These are phyloP conservation scores for Danaus plexippus DNA, from an alignment of 1,140 invertebrate genomes.

Conservation along the genomic window DNA sequence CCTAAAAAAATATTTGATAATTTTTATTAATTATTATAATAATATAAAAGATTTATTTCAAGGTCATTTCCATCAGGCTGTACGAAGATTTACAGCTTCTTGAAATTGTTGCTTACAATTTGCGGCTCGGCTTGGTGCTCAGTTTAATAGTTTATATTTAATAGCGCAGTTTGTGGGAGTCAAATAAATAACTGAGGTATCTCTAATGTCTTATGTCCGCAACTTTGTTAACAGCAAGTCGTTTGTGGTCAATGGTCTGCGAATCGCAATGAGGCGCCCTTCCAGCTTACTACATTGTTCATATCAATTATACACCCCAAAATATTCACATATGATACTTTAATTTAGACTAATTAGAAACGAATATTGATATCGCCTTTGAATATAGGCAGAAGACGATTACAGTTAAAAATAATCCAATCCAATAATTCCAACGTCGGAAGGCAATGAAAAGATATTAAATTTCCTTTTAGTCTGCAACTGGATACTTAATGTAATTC, in stretches of 20 bases:
- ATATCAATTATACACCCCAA: no score
- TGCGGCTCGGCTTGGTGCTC: conserved; percentile 43
- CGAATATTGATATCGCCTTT: no score
- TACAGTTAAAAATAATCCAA: background rate
- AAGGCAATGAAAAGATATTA: conserved; percentile 24
- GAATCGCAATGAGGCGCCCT: conserved; percentile 19
- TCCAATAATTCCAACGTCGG: conserved; percentile 5
- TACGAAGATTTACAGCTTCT: conserved; percentile 29
- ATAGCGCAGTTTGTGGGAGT: conserved; percentile 38
- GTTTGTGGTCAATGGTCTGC: conserved; percentile 27
- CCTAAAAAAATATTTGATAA: background rate
- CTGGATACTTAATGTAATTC: conserved; percentile 31
- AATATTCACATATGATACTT: no score
- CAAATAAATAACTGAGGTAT: conserved; percentile 34
- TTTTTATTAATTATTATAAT: conserved; percentile 2
- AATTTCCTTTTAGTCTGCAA: conserved; percentile 14
- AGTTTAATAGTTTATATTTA: conserved; percentile 57
- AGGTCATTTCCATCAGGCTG: conserved; percentile 6
- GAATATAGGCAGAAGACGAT: no score
- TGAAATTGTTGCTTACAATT: conserved; percentile 48
- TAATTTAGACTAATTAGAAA: no score
- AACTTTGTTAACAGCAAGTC: conserved; percentile 24
- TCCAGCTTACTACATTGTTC: conserved; percentile 9
- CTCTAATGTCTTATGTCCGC: conserved; percentile 30
- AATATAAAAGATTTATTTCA: background rate